phyloP scores from a whole-genome alignment of 2,888 invertebrate species.

The Drosophila phalerata region DNA sequence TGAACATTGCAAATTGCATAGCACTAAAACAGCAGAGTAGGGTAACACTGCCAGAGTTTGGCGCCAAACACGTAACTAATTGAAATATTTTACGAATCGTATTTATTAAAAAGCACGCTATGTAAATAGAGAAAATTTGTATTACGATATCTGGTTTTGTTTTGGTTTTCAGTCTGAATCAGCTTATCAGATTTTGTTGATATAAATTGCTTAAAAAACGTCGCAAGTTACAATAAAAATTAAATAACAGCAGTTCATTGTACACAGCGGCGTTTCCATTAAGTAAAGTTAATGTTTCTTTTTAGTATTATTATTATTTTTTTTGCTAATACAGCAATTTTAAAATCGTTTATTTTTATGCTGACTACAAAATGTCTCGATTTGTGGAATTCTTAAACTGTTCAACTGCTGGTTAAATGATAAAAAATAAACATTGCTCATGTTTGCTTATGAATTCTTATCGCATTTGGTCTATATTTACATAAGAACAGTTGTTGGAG shows the following conservation, averaged over 20 bases:
- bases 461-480: constrained; percentile 35
- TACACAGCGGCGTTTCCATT: background rate
- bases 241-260: background rate
- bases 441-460: constrained; percentile 34
- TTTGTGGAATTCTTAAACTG: background rate
- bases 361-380: constrained; percentile 30
- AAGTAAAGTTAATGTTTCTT: background rate
- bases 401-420: background rate
- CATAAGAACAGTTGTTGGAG: constrained; percentile 13
- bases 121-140: background rate
- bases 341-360: constrained; percentile 17
- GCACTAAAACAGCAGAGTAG: background rate
- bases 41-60: constrained; percentile 32
- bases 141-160: background rate
- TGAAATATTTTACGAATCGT: constrained; percentile 13
- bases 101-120: constrained; percentile 12
- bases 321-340: constrained; percentile 48
- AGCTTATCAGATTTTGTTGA: background rate
- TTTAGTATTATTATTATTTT: background rate
- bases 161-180: background rate
- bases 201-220: background rate
- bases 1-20: constrained; percentile 4
- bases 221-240: background rate
- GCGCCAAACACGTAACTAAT: constrained; percentile 41
- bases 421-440: constrained; percentile 11